Evolutionary conservation across 2,797 vertebrate genomes (phyloP).

Genomic region (Sphaeramia orbicularis): DNA sequence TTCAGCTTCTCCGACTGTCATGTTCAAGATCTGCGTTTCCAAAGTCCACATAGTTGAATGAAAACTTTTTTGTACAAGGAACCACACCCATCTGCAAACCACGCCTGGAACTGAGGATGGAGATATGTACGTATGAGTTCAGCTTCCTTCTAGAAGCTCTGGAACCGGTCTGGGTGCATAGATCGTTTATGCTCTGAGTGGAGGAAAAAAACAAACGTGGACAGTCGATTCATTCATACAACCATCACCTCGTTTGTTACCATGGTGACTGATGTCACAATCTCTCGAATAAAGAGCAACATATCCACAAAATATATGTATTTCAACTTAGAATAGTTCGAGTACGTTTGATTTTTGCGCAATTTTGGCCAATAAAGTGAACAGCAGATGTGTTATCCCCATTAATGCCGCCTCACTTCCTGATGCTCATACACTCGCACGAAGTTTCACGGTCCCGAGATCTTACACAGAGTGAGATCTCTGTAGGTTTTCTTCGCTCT

Average conservation of each 20-base stretch:
- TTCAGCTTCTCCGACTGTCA: neutral
- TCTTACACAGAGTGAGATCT: slow-evolving; percentile 7
- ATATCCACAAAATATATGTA: too few species aligned
- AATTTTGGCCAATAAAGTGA: too few species aligned
- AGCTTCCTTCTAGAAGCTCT: slow-evolving; percentile 24
- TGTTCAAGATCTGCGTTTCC: neutral
- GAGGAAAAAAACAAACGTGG: neutral
- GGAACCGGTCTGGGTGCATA: neutral
- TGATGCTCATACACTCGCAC: too few species aligned
- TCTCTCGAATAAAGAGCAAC: too few species aligned
- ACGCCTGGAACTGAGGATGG: slow-evolving; percentile 28
- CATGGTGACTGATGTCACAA: neutral
- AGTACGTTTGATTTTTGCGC: too few species aligned
- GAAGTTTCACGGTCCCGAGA: neutral
- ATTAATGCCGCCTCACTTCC: neutral
- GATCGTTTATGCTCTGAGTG: slow-evolving; percentile 42
- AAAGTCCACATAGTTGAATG: too few species aligned
- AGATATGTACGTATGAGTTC: neutral
- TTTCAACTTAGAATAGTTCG: too few species aligned
- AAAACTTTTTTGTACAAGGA: slow-evolving; percentile 11
- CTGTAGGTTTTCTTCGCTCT: neutral
- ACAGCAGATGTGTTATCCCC: too few species aligned
- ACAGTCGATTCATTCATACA: too few species aligned
- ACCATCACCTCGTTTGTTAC: neutral
- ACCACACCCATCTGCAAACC: slow-evolving; percentile 60